phyloP scores from a whole-genome alignment of 2,797 vertebrate species.

The Falco cherrug region DNA sequence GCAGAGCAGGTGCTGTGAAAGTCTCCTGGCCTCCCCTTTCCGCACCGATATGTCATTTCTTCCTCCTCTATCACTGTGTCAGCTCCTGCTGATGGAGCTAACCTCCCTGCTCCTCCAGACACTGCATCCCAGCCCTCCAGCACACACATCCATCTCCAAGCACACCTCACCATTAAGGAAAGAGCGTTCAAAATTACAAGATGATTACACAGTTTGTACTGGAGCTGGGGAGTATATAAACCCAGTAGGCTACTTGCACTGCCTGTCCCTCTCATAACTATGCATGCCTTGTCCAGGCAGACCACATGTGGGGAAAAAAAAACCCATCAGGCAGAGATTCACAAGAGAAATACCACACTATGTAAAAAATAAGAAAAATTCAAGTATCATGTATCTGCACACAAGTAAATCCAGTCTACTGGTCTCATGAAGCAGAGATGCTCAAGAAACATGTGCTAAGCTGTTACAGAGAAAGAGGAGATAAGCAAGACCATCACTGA shows the following conservation, averaged over 20 bases:
- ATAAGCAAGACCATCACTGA: not conserved
- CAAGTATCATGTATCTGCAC: not conserved
- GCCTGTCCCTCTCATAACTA: not conserved
- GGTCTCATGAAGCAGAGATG: not conserved
- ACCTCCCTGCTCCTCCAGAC: constrained; percentile 20
- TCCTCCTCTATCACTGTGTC: constrained; percentile 30
- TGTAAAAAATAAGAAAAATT: not conserved
- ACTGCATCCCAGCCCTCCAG: not conserved
- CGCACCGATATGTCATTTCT: not conserved
- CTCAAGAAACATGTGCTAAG: not conserved
- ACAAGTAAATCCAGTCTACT: not conserved
- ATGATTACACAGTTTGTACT: not conserved
- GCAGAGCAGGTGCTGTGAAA: not conserved
- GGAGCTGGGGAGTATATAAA: not conserved
- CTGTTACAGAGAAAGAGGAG: not conserved
- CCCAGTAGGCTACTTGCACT: not conserved
- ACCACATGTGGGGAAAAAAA: not conserved
- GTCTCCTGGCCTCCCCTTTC: not conserved
- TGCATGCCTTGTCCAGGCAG: not conserved
- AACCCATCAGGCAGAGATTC: not conserved
- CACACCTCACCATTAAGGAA: not conserved
- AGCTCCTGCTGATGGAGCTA: constrained; percentile 30
- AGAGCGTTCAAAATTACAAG: not conserved
- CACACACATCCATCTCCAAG: not conserved
- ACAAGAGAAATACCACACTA: not conserved